These are phyloP conservation scores for Bombus haemorrhoidalis DNA, from an alignment of 1,140 invertebrate genomes.

Conservation along the genomic window DNA sequence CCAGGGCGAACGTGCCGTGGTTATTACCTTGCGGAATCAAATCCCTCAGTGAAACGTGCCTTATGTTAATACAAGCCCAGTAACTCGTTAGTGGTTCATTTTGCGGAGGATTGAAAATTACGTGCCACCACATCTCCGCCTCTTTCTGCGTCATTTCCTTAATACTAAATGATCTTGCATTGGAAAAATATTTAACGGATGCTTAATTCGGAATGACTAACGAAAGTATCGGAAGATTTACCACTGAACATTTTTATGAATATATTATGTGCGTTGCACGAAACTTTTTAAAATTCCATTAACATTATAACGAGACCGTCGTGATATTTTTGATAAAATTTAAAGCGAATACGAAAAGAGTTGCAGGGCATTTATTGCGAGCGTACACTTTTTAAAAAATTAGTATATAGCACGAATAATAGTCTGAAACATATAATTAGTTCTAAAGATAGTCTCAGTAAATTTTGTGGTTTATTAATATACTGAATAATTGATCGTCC, in stretches of 20 bases:
- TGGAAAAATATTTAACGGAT: background rate
- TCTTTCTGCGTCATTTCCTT: background rate
- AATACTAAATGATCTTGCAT: background rate
- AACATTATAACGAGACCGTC: too few relatives aligned
- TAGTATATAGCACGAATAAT: too few relatives aligned
- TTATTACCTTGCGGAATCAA: conserved; percentile 75
- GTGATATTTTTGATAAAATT: background rate
- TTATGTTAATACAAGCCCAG: conserved; percentile 70
- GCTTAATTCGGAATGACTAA: background rate
- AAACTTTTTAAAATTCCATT: too few relatives aligned
- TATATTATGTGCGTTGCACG: too few relatives aligned
- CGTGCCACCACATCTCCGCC: background rate
- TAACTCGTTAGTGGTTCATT: conserved; percentile 70
- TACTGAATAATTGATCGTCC: too few relatives aligned
- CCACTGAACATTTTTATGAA: background rate
- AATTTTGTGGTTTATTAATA: too few relatives aligned
- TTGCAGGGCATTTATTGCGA: too few relatives aligned
- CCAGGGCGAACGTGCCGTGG: conserved; percentile 67
- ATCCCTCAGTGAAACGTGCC: conserved; percentile 70
- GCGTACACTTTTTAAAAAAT: too few relatives aligned
- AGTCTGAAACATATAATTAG: too few relatives aligned
- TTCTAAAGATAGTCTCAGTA: too few relatives aligned
- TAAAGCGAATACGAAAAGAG: background rate
- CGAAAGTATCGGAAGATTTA: background rate
- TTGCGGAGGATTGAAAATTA: conserved; percentile 35